Evolutionary conservation across 2,113 vertebrate species (phyloP), one percentile per base, ranked within the genome.

Genomic region (Gambusia holbrooki): DNA sequence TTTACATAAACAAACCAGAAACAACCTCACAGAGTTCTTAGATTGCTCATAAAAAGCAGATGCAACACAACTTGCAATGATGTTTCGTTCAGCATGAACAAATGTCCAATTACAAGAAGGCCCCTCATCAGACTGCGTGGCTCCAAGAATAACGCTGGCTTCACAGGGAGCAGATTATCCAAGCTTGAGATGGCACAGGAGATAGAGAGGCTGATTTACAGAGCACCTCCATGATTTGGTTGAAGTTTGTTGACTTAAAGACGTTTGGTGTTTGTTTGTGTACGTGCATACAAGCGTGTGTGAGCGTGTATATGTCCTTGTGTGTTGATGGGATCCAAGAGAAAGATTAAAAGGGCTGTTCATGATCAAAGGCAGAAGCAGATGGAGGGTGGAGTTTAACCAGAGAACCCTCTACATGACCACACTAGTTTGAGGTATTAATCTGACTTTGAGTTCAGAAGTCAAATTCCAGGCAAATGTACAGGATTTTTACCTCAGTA

Each of bases 241-340:
- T 80, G 74, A 78, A 81, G 81, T 84, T 87, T 90, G 88, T 90
- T 91, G 83, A 75, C 68, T 80, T 77, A 80, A 62, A 83, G 84
- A 74, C 63, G 69, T 76, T 30, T 48, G 8, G 32, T 64, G 66
- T 81, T 65, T 76, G 81, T 81, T 71, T 67, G 82, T 58, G 3
- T 45, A 10, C 72, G 17, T n/a, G 51, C 22, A n/a, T 10, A n/a
- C 22, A 3, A n/a, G 51, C 25, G 42, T 65, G 79, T 45, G 4
- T 30, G 8, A 71, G 22, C 64, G 35, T 68, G 51, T 69, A 40
- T 69, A 32, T 73, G 51, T 73, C 61, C 69, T 65, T 45, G 68
- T 76, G 0, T 63, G 29, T 76, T 25, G 54, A 63, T 28, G 71
- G 69, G 84, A 82, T 75, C 51, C 65, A 32, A 65, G 28, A 82